Conservation (phyloP, 2,888 invertebrate species). For the Opisthograptis luteolata region DNA sequence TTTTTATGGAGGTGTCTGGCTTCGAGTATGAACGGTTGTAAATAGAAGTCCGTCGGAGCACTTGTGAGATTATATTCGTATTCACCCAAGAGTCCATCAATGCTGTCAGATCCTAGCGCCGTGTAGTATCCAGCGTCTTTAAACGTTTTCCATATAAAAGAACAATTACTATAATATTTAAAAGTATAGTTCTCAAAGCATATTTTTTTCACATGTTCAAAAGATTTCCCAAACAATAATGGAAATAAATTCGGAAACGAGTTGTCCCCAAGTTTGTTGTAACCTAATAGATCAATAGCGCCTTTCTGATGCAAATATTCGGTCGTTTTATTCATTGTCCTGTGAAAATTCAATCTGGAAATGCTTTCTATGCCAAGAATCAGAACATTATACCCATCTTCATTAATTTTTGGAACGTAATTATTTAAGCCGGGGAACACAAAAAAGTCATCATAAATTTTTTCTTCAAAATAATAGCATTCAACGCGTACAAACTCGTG, state of each 20-base stretch:
- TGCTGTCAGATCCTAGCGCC: constrained; percentile 91
- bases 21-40: constrained; percentile 87
- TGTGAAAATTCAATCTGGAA: constrained; percentile 91
- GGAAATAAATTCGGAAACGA: constrained; percentile 95
- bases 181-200: constrained; percentile 6
- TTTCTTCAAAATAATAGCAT: constrained; percentile 84
- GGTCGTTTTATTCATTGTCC: constrained; percentile 90
- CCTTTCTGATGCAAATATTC: constrained; percentile 82
- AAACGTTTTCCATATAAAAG: constrained; percentile 92
- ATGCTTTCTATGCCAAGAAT: constrained; percentile 93
- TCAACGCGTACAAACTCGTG: constrained; percentile 62
- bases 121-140: constrained; percentile 88
- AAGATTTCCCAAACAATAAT: constrained; percentile 88
- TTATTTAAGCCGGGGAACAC: background rate
- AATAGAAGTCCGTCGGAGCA: constrained; percentile 92
- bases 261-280: constrained; percentile 96
- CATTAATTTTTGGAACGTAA: constrained; percentile 1
- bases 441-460: constrained; percentile 45
- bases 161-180: constrained; percentile 84
- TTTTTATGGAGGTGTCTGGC: constrained; percentile 85
- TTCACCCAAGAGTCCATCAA: constrained; percentile 54
- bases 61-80: constrained; percentile 76
- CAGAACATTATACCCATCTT: constrained; percentile 84
- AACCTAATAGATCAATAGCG: constrained; percentile 91
- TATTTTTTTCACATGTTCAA: constrained; percentile 76